phyloP scores from a whole-genome alignment of 2,888 invertebrate species.

The Holacanthella duospinosa region DNA sequence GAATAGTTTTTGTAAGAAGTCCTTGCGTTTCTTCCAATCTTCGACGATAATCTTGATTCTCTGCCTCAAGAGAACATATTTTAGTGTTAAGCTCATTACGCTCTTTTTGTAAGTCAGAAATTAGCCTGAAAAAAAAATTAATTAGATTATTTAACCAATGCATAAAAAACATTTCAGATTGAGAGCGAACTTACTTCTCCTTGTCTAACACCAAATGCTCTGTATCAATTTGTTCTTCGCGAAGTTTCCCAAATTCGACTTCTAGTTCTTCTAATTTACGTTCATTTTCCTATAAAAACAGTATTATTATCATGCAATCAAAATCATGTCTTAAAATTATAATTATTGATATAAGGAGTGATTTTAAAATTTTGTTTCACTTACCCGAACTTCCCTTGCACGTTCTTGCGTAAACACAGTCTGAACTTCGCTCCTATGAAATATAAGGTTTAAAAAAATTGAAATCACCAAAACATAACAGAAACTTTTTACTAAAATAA shows the following conservation, averaged over 20 bases:
- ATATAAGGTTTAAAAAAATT: background rate
- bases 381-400: constrained; percentile 26
- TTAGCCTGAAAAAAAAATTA: background rate
- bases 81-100: constrained; percentile 21
- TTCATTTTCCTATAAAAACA: constrained; percentile 5
- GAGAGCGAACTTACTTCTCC: background rate
- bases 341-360: too few relatives aligned
- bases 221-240: background rate
- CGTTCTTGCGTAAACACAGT: constrained; percentile 34
- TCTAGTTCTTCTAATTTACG: background rate
- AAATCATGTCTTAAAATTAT: background rate
- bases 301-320: background rate
- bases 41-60: constrained; percentile 29
- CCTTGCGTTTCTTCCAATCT: constrained; percentile 30
- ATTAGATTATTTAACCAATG: background rate
- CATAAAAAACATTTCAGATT: background rate
- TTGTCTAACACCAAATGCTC: background rate
- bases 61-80: constrained; percentile 22
- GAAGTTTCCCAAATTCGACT: background rate
- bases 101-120: constrained; percentile 24
- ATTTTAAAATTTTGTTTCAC: too few relatives aligned
- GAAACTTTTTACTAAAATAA: too few relatives aligned
- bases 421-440: constrained; percentile 34
- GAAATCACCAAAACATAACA: too few relatives aligned
- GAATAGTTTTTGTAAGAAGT: constrained; percentile 12